These are phyloP conservation scores for Dorcus hopei DNA, from an alignment of 2,888 invertebrate genomes.

Conservation along the genomic window DNA sequence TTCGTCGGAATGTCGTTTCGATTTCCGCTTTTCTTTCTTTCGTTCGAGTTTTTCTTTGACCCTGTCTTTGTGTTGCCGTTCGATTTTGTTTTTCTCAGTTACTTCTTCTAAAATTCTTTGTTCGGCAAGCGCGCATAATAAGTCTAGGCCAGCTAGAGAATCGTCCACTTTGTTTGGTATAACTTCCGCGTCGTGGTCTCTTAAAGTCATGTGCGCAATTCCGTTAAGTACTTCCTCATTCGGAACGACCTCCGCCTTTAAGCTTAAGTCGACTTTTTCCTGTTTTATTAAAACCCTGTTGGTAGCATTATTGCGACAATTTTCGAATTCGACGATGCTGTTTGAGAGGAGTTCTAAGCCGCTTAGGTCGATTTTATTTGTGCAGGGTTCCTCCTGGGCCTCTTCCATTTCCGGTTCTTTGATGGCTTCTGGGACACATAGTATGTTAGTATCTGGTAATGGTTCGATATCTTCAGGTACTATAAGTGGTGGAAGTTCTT, in stretches of 20 bases:
- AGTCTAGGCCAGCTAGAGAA: slow-evolving; percentile 64
- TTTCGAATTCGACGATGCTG: slow-evolving; percentile 77
- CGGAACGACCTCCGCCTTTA: slow-evolving; percentile 26
- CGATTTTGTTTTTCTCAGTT: slow-evolving; percentile 41
- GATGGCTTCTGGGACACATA: not conserved
- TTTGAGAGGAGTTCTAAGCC: slow-evolving; percentile 80
- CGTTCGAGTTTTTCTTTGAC: slow-evolving; percentile 30
- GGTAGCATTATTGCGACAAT: slow-evolving; percentile 37
- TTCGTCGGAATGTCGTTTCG: slow-evolving; percentile 42
- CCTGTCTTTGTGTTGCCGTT: slow-evolving; percentile 16
- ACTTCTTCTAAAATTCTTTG: slow-evolving; percentile 79
- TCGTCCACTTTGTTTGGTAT: slow-evolving; percentile 46
- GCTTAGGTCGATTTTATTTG: slow-evolving; percentile 64
- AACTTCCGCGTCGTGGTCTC: slow-evolving; percentile 49
- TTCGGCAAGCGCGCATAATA: slow-evolving; percentile 81
- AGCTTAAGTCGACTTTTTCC: slow-evolving; percentile 36
- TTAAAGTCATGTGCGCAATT: slow-evolving; percentile 31
- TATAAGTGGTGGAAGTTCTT: slow-evolving; percentile 12
- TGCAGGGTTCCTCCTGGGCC: slow-evolving; percentile 6
- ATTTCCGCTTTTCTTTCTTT: slow-evolving; percentile 52
- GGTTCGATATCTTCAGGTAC: slow-evolving; percentile 21
- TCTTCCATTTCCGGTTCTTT: not conserved
- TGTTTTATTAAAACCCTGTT: slow-evolving; percentile 40
- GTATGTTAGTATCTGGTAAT: too few species aligned
- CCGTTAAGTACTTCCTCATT: slow-evolving; percentile 29